Evolutionary conservation across 2,113 vertebrate genomes (phyloP), one percentile per base, ranked within the genome.

Genomic region (Microtus richardsoni): DNA sequence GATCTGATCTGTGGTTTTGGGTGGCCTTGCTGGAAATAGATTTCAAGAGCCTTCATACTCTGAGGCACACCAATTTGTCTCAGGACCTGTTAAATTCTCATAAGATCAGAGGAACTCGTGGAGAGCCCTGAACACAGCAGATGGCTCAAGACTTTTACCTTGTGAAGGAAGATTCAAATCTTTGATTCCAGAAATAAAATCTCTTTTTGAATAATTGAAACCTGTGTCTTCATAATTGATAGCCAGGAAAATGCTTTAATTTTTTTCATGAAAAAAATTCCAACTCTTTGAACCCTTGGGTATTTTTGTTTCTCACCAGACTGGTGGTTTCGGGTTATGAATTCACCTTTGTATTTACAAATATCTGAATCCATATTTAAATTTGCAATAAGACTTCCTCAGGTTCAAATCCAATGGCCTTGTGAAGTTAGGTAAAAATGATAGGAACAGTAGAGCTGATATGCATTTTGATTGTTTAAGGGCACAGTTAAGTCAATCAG

Each of bases 161-260:
- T 77, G 70, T 93, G 78, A 96, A 95, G 88, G 95, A 96, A 97
- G 88, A 97, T 83, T 58, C 94, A 96, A 87, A 95, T 97, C 71
- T 96, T 95, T 96, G 80, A 94, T 96, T 97, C 97, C 93, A 95
- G 95, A 97, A 97, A 97, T 97, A 98, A 97, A 96, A 97, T 94
- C 94, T 95, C 82, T 73, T 94, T 97, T 96, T 98, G 92, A 98
- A 98, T 97, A 98, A 96, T 97, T 97, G 97, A 98, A 95, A 91
- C 75, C 66, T 91, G 7, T 96, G 95, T 87, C 96, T 95, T 95
- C 82, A 82, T 95, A 94, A 97, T 91, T 96, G 96, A 98, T 96
- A 70, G 64, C 64, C 84, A 92, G 73, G 64, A 41, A 88, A 93
- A 80, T 77, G 79, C 91, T 95, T 84, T 54, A 96, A 91, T 28